Percentiles rank a stretch among this genome's conserved stretches.
phyloP scores from a whole-genome alignment of 2,113 vertebrate species.

The Gobius niger region DNA sequence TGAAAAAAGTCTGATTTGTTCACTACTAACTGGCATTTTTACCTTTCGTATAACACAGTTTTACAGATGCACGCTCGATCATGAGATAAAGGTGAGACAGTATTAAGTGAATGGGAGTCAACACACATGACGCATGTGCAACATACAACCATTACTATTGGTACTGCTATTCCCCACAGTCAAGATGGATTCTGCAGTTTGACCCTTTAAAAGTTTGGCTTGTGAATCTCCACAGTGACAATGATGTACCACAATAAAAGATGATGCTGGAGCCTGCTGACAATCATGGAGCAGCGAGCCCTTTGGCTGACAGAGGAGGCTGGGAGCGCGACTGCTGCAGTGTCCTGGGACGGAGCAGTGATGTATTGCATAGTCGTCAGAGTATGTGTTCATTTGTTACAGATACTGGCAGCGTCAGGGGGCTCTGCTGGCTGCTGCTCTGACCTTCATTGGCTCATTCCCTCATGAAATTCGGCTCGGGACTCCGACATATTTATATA shows the following conservation, averaged over 20 bases:
- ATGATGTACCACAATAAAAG: conserved; percentile 51
- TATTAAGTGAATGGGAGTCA: not conserved
- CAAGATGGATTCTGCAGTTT: conserved; percentile 52
- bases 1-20: conserved; percentile 11
- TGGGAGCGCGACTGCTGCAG: conserved; percentile 25
- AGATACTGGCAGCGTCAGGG: conserved; percentile 42
- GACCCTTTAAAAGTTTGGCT: conserved; percentile 30
- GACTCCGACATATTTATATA: not conserved
- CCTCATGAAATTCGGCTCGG: not conserved
- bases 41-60: not conserved
- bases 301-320: conserved; percentile 57
- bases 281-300: conserved; percentile 60
- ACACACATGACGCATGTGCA: not conserved
- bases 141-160: not conserved
- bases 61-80: not conserved
- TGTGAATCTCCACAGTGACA: conserved; percentile 34
- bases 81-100: too few relatives aligned
- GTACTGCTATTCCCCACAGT: conserved; percentile 30
- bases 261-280: conserved; percentile 62
- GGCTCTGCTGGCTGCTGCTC: conserved; percentile 2
- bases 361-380: conserved; percentile 55
- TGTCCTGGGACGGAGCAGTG: conserved; percentile 60
- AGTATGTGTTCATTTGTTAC: conserved; percentile 57
- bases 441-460: conserved; percentile 28
- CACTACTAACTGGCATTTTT: not conserved